Evolutionary conservation across 2,888 invertebrate genomes (phyloP).

Genomic region (Chromoteleia sp.): DNA sequence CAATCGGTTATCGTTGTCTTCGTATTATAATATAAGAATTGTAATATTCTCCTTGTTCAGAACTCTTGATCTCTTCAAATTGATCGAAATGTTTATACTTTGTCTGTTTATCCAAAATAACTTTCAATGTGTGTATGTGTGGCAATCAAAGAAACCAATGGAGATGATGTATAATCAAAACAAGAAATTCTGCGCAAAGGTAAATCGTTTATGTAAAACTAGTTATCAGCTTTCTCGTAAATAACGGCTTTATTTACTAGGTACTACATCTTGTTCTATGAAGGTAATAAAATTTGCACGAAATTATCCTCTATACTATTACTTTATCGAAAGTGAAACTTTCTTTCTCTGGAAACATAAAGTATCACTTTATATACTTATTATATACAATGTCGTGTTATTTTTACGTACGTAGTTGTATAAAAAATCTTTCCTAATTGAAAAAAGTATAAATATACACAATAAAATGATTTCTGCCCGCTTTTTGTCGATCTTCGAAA

Average conservation of each 20-base stretch:
- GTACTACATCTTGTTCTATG: not conserved
- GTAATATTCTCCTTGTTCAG: too few relatives aligned
- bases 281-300: slow-evolving; percentile 13
- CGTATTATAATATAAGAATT: not conserved
- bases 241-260: slow-evolving; percentile 4
- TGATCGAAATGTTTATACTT: not conserved
- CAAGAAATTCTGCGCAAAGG: not conserved
- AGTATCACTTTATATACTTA: not conserved
- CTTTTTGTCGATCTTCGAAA: not conserved
- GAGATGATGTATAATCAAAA: not conserved
- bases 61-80: too few relatives aligned
- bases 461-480: not conserved
- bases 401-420: too few relatives aligned
- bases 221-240: slow-evolving; percentile 17
- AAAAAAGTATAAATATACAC: not conserved
- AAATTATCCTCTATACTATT: slow-evolving; percentile 5
- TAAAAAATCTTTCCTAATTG: too few relatives aligned
- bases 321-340: slow-evolving; percentile 11
- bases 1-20: not conserved
- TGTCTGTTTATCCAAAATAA: not conserved
- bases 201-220: slow-evolving; percentile 2
- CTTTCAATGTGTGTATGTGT: slow-evolving; percentile 9
- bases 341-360: not conserved
- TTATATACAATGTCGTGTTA: too few relatives aligned
- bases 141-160: slow-evolving; percentile 1